Evolutionary conservation across 2,113 vertebrate genomes (phyloP).

Genomic region (Nothoprocta perdicaria): DNA sequence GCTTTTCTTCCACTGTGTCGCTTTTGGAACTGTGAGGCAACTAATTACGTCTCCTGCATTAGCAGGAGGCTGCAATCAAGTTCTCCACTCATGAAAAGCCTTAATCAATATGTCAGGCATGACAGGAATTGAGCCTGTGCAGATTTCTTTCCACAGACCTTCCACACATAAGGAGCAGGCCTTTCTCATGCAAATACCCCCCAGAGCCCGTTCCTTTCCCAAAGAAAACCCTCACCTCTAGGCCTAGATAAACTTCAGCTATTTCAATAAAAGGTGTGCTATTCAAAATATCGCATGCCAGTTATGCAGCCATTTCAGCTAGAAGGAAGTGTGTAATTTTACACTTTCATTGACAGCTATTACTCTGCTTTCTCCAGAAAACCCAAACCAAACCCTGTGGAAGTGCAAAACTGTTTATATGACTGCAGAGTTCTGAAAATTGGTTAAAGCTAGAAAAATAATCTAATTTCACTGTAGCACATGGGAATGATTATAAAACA

Average conservation of each 20-base stretch:
- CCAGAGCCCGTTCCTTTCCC: not conserved
- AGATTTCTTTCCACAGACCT: not conserved
- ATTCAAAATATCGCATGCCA: not conserved
- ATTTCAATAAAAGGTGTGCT: not conserved
- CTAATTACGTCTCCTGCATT: fast-evolving
- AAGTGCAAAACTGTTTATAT: not conserved
- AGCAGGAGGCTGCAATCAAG: slow-evolving; percentile 6
- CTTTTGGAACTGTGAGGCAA: not conserved
- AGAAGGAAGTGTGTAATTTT: not conserved
- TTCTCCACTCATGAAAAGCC: slow-evolving; percentile 3
- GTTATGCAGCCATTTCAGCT: not conserved
- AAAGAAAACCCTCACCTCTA: slow-evolving; percentile 13
- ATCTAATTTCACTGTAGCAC: not conserved
- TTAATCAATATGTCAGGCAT: slow-evolving; percentile 29
- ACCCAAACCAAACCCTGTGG: not conserved
- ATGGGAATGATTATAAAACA: slow-evolving; percentile 1
- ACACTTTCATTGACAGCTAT: not conserved
- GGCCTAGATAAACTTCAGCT: not conserved
- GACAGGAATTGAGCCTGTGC: slow-evolving; percentile 8
- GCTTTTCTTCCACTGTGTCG: fast-evolving
- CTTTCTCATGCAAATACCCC: slow-evolving; percentile 53
- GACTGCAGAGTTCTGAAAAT: not conserved
- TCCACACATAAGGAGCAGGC: not conserved
- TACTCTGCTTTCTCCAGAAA: not conserved
- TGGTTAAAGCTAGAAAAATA: not conserved